Evolutionary conservation across 1,140 invertebrate genomes (phyloP).

Genomic region (Meloidogyne floridensis): DNA sequence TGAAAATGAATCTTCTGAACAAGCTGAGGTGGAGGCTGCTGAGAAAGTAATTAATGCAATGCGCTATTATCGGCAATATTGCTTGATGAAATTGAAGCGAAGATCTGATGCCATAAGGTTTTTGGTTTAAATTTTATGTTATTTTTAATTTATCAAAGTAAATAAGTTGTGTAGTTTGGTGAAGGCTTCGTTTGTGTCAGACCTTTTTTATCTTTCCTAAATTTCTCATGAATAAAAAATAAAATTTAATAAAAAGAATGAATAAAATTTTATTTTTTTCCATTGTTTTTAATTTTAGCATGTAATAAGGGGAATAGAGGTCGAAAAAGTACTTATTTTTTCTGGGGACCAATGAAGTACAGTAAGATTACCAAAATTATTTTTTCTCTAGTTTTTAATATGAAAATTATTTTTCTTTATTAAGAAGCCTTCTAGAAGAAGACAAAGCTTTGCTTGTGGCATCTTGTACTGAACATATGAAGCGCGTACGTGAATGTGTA

Average conservation of each 20-base stretch:
- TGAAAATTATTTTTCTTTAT: neutral
- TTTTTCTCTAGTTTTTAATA: too few species aligned
- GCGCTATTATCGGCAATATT: constrained; percentile 33
- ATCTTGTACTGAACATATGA: constrained; percentile 24
- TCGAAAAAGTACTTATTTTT: too few species aligned
- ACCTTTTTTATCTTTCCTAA: too few species aligned
- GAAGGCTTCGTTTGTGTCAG: too few species aligned
- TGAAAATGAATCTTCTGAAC: neutral
- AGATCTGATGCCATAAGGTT: constrained; percentile 29
- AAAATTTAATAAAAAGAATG: too few species aligned
- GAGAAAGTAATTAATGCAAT: constrained; percentile 43
- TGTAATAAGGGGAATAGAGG: too few species aligned
- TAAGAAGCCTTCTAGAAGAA: constrained; percentile 25
- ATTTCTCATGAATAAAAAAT: too few species aligned
- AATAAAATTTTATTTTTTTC: too few species aligned
- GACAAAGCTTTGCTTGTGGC: constrained; percentile 26
- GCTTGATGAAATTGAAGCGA: constrained; percentile 22
- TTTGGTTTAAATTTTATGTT: neutral
- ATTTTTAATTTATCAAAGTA: neutral
- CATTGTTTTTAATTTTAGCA: too few species aligned
- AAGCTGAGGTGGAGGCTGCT: constrained; percentile 29
- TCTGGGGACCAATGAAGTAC: too few species aligned
- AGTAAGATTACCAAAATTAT: too few species aligned
- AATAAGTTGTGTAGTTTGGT: too few species aligned
- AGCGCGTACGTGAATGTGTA: constrained; percentile 25